A percentile compares a stretch with the other conserved stretches of the same genome.
phyloP scores from a whole-genome alignment of 2,113 vertebrate species.

The Chionodraco myersi region DNA sequence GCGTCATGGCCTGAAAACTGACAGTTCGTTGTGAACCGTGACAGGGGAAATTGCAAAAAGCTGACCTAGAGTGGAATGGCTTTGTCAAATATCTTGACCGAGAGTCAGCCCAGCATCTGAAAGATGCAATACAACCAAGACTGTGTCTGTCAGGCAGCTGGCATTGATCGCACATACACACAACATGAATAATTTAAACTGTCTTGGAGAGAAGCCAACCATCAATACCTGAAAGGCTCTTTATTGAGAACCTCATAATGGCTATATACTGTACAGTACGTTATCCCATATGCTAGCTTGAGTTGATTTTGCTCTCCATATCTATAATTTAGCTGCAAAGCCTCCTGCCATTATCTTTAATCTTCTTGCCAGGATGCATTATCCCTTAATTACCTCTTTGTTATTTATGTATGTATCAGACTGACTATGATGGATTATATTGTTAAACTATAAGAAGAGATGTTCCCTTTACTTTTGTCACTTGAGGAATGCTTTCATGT shows the following conservation, averaged over 20 bases:
- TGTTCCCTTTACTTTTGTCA: conserved; percentile 23
- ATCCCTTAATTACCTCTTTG: conserved; percentile 27
- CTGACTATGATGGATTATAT: conserved; percentile 51
- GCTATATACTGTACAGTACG: conserved; percentile 41
- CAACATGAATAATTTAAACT: conserved; percentile 82
- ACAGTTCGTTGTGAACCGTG: conserved; percentile 33
- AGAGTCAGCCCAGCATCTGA: conserved; percentile 43
- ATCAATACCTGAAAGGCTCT: conserved; percentile 84
- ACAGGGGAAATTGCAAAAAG: conserved; percentile 25
- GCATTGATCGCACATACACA: conserved; percentile 75
- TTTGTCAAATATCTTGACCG: conserved; percentile 49
- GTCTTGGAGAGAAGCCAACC: conserved; percentile 72
- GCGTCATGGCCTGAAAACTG: conserved; percentile 20
- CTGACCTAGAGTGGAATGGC: conserved; percentile 48
- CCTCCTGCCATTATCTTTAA: conserved; percentile 64
- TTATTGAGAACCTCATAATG: conserved; percentile 70
- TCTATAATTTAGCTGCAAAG: conserved; percentile 56
- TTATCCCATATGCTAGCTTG: conserved; percentile 46
- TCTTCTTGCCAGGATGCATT: conserved; percentile 52
- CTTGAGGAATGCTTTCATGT: conserved; percentile 48
- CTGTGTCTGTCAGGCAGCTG: conserved; percentile 62
- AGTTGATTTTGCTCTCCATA: conserved; percentile 50
- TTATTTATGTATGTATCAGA: conserved; percentile 39
- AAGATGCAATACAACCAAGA: conserved; percentile 63
- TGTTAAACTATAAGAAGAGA: conserved; percentile 60